Evolutionary conservation across 2,113 vertebrate species (phyloP).

Genomic region (Motacilla tschutschensis): DNA sequence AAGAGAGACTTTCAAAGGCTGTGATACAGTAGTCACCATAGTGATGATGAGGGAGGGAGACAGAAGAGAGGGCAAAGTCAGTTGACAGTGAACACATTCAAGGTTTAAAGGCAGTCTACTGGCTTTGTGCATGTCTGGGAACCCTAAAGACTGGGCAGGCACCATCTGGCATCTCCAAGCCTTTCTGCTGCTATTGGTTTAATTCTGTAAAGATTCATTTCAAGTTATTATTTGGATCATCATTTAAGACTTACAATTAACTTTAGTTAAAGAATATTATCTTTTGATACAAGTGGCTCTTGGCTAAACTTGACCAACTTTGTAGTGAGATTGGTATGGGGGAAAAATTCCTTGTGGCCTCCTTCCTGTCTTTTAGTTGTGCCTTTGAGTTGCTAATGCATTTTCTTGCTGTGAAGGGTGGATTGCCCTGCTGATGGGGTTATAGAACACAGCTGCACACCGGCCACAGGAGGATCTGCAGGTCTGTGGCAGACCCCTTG

Average conservation of each 20-base stretch:
- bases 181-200: neutral
- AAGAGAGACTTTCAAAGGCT: neutral
- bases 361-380: neutral
- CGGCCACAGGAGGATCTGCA: neutral
- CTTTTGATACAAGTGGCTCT: neutral
- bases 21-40: conserved; percentile 33
- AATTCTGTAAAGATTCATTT: neutral
- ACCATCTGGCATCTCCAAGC: neutral
- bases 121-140: neutral
- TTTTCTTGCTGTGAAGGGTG: neutral
- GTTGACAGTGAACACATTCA: neutral
- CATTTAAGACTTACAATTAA: neutral
- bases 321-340: neutral
- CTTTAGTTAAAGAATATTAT: neutral
- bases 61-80: conserved; percentile 3
- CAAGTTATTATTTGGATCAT: neutral
- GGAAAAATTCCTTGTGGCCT: neutral
- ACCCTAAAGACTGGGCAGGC: neutral
- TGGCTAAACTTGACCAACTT: neutral
- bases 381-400: neutral
- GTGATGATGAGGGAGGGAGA: conserved; percentile 4
- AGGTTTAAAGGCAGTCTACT: conserved; percentile 3
- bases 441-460: neutral
- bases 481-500: neutral
- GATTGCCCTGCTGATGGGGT: neutral